Base-by-base conservation (phyloP, 2,888 invertebrate species). In the Globia sparganii region DNA sequence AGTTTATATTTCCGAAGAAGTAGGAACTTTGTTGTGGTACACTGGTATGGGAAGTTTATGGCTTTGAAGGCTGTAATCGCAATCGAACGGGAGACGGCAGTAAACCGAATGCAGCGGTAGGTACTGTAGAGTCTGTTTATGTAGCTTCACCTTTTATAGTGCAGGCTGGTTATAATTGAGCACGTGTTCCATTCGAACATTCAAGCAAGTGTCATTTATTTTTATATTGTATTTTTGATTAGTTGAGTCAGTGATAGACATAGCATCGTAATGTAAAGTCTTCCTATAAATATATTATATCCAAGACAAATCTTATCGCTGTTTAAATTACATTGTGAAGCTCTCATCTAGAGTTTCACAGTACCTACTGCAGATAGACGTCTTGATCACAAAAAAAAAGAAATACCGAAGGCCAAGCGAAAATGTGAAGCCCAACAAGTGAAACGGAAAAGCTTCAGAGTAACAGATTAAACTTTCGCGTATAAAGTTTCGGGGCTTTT, bases 1-100 rank as follows among this genome's bases (percentile, higher is more conserved):
- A 89, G 90, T 89, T 89, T 84, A 87, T 89, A 73, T 83, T 81
- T 77, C 64, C 25, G 56, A 72, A 88, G 87, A 85, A 84, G 75
- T 83, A 88, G 83, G 86, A 91, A 92, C 92, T 91, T 91, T 92
- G 92, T 94, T 91, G 91, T 89, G 77, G 86, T 85, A 84, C 81
- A 87, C 87, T 87, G 85, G 86, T 82, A 87, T 84, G 78, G 81
- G 83, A 87, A 88, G 85, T 91, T 92, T 93, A 92, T 91, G 88
- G 86, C 89, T 91, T 87, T 78, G 87, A 83, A 86, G 88, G 89
- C 81, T 89, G 90, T 91, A 89, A 91, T 91, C 89, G 90, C 88
- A 88, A 91, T 90, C 89, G 89, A 88, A 87, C 87, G 83, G 75
- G 70, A 70, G 80, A 74, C 86, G 83, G 88, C 86, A 80, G 75